Conservation (phyloP, 2,797 vertebrate species). For the Ptychadena robeensis region DNA sequence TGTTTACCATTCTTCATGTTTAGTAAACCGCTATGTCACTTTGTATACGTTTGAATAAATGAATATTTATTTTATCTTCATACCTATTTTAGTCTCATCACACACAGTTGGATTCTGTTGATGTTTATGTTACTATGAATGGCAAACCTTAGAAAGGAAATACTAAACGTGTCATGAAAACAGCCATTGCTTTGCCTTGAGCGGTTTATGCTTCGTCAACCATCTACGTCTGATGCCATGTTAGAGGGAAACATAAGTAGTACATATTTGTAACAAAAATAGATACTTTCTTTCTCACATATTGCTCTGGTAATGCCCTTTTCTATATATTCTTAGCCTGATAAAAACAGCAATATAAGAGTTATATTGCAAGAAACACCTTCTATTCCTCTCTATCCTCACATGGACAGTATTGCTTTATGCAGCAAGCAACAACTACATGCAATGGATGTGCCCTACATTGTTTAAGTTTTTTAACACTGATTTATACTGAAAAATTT, state of each 20-base stretch:
- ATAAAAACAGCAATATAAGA: too few species aligned
- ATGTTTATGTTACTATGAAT: constrained; percentile 21
- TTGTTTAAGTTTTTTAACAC: too few species aligned
- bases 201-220: neutral
- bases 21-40: constrained; percentile 24
- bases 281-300: neutral
- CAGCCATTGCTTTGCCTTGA: neutral
- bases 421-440: too few species aligned
- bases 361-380: too few species aligned
- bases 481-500: too few species aligned
- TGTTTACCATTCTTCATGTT: constrained; percentile 39
- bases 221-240: neutral
- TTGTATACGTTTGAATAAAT: constrained; percentile 21
- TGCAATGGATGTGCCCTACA: too few species aligned
- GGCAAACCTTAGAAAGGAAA: constrained; percentile 8
- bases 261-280: neutral
- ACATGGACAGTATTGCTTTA: too few species aligned
- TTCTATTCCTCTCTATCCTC: neutral
- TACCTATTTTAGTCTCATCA: constrained; percentile 28
- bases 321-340: too few species aligned
- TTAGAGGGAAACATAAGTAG: neutral
- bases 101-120: constrained; percentile 23
- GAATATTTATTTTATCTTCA: constrained; percentile 33
- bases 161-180: neutral
- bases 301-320: neutral